A percentile compares a stretch with the other conserved stretches of the same genome.
Evolutionary conservation across 2,888 invertebrate genomes (phyloP).

Genomic region (Drosophila mimetica): DNA sequence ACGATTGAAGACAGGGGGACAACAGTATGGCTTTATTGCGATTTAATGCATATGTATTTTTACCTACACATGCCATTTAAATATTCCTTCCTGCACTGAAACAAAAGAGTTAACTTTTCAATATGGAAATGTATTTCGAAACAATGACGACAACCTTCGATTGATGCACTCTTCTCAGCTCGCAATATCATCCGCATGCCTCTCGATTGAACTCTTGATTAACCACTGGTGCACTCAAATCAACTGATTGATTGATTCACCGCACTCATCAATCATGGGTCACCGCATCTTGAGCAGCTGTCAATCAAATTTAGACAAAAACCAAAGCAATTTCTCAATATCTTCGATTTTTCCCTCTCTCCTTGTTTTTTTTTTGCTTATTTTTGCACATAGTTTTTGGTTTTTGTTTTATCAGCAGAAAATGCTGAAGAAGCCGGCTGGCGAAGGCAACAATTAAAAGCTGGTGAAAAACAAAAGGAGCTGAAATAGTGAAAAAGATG

Average conservation of each 20-base stretch:
- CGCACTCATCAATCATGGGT: constrained; percentile 42
- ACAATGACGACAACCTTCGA: no score
- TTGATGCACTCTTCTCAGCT: constrained; percentile 9
- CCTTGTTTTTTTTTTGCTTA: constrained; percentile 18
- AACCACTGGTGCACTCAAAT: constrained; percentile 12
- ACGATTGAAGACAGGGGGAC: constrained; percentile 16
- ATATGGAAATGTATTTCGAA: not conserved
- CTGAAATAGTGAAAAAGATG: constrained; percentile 46
- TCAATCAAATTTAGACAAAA: constrained; percentile 34
- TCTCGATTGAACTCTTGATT: constrained; percentile 14
- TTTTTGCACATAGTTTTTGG: constrained; percentile 20
- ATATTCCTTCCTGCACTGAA: not conserved
- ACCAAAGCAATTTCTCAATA: constrained; percentile 48
- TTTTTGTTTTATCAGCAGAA: constrained; percentile 27
- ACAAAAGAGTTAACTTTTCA: no score
- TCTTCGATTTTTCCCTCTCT: not conserved
- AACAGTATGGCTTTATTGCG: not conserved
- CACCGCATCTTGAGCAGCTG: constrained; percentile 38
- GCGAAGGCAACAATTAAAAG: constrained; percentile 69
- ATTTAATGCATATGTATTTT: not conserved
- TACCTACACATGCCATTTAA: not conserved
- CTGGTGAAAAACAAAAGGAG: constrained; percentile 31
- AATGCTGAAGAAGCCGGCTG: constrained; percentile 31
- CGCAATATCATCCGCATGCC: not conserved
- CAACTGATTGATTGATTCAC: constrained; percentile 42